phyloP scores from a whole-genome alignment of 2,113 vertebrate genomes.

The Symphodus melops region DNA sequence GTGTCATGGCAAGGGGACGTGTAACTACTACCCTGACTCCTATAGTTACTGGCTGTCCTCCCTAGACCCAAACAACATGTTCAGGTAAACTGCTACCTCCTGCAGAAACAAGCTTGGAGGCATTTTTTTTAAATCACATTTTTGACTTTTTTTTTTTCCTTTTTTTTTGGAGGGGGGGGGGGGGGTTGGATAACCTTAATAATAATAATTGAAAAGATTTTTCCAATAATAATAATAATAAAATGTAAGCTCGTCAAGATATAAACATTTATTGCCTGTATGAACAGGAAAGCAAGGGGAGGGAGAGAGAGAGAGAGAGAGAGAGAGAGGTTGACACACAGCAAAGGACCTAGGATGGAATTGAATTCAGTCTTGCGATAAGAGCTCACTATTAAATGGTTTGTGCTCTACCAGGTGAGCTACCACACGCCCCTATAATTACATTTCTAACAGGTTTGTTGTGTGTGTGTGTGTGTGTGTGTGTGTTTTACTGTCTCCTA shows the following conservation, averaged over 20 bases:
- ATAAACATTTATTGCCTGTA: background rate
- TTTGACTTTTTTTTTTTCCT: too few species aligned
- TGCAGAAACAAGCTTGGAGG: background rate
- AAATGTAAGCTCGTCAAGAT: too few species aligned
- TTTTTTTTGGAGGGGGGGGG: too few species aligned
- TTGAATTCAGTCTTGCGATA: background rate
- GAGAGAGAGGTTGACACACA: background rate
- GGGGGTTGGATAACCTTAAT: background rate
- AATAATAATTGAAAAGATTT: background rate
- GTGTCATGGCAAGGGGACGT: constrained; percentile 89
- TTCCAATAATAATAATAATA: too few species aligned
- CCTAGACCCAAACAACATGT: constrained; percentile 83
- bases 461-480: background rate
- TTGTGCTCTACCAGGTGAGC: background rate
- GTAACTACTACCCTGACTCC: constrained; percentile 91
- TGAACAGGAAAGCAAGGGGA: background rate
- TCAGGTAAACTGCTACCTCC: constrained; percentile 83
- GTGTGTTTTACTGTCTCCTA: constrained; percentile 45
- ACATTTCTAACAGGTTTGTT: constrained; percentile 2
- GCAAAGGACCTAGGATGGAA: background rate
- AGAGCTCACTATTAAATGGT: background rate
- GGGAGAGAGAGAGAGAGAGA: too few species aligned
- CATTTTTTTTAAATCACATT: background rate
- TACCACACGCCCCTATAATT: background rate
- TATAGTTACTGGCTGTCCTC: constrained; percentile 93